Base-by-base conservation (phyloP, 2,797 vertebrate genomes). In the Lindbergichthys nudifrons region DNA sequence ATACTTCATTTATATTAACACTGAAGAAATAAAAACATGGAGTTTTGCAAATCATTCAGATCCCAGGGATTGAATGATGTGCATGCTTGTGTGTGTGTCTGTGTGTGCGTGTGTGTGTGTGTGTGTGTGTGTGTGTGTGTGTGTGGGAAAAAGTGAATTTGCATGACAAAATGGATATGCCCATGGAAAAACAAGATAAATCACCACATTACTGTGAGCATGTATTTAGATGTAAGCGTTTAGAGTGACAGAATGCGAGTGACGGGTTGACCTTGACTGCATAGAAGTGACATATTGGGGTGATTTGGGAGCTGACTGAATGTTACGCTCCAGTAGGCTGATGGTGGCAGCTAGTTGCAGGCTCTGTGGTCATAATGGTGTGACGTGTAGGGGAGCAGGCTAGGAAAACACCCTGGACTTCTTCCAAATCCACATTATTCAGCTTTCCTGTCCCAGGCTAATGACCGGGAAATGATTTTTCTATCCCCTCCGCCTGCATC, bases 251-350 rank as follows among this genome's bases (percentile, higher is more conserved):
- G 63, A 82, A 78, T 67, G 53, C 3, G 66, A 68, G 62, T 1
- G 50, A 73, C 79, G 15, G 79, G 62, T 76, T 88, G 84, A 91
- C 88, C 87, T 84, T 91, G 91, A 91, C 72, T 54, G 78, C 57
- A 52, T 63, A 74, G 85, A 90, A 88, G 88, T 93, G 94, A 93
- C 92, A 91, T 76, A 92, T 92, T 77, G 72, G 84, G 91, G 85
- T 91, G 89, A 91, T 92, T 90, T 90, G 78, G 39, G 75, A 78
- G 67, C 78, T 71, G 77, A 76, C 59, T 72, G 80, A 73, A 79
- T 86, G 80, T 81, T 85, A 77, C 43, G 88, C 86, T 84, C 84
- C 80, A 87, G 64, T 90, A 73, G 81, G 83, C 90, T 76, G 46
- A 64, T 51, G 67, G n/a, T 54, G 32, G 76, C 68, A 66, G 61